Conservation (phyloP, 1,140 invertebrate genomes). For the Caenorhabditis elegans region WBcel235 BX284606.5:12735501-12736000, state of each 20-base stretch:
- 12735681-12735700: constrained; percentile 75
- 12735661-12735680: constrained; percentile 81
- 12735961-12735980: constrained; percentile 48
- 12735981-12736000: constrained; percentile 38
- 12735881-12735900: constrained; percentile 38
- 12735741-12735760: neutral
- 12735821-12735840: constrained; percentile 43
- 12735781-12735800: constrained; percentile 51
- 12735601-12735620: constrained; percentile 66
- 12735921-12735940: constrained; percentile 47
- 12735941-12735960: constrained; percentile 48
- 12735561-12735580: constrained; percentile 67
- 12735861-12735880: constrained; percentile 9
- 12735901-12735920: constrained; percentile 48
- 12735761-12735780: constrained; percentile 47
- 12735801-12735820: constrained; percentile 53
- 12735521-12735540: constrained; percentile 68
- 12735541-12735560: constrained; percentile 47
- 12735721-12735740: constrained; percentile 68
- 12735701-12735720: constrained; percentile 71
- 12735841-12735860: constrained; percentile 38
- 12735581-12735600: constrained; percentile 63
- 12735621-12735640: constrained; percentile 53
- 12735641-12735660: constrained; percentile 71
- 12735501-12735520: constrained; percentile 69